Evolutionary conservation across 2,797 vertebrate genomes (phyloP), one percentile per base, ranked within the genome.

Genomic region (Mastacembelus armatus): DNA sequence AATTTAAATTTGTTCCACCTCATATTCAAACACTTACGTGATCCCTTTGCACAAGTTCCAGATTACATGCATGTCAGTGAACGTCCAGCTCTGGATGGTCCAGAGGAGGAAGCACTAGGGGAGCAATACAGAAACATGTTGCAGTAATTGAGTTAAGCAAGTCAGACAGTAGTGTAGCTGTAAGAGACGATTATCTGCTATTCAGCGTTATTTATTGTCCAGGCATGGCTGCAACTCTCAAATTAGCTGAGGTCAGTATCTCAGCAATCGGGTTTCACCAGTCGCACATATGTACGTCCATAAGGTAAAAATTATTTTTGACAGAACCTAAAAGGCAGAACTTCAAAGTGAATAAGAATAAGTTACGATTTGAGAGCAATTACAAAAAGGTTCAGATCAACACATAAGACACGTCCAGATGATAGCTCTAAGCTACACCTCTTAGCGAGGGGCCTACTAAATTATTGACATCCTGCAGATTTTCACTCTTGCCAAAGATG

Each of bases 41-140:
- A 89, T 86, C 80, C 76, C 22, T 55, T 15, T 47, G 71, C 81
- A 82, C 78, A 89, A 84, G 77, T 49, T 79, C 68, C 67, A 70
- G 66, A 91, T 90, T 80, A 87, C 80, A 90, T 59, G 87, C 80
- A 74, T 86, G 85, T 85, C 87, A 85, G 57, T 9, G 70, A 49
- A 49, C 8, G 66, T 81, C 81, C 56, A 40, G 56, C 36, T 5
- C 40, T 22, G 74, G 57, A 52, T 11, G 24, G n/a, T 21, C 45
- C 1, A 7, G 11, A 35, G 26, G 40, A 27, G 42, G 33, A 21
- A 14, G 24, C 21, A 32, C 18, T 32, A n/a, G 22, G 22, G 44
- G 26, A 19, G 54, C 24, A 30, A 32, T 69, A 51, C 24, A 71
- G 77, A 84, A 85, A 59, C 68, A 81, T 85, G 73, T 56, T 52